Evolutionary conservation across 2,113 vertebrate species (phyloP), one percentile per base, ranked within the genome.

Genomic region (Maccullochella peelii): DNA sequence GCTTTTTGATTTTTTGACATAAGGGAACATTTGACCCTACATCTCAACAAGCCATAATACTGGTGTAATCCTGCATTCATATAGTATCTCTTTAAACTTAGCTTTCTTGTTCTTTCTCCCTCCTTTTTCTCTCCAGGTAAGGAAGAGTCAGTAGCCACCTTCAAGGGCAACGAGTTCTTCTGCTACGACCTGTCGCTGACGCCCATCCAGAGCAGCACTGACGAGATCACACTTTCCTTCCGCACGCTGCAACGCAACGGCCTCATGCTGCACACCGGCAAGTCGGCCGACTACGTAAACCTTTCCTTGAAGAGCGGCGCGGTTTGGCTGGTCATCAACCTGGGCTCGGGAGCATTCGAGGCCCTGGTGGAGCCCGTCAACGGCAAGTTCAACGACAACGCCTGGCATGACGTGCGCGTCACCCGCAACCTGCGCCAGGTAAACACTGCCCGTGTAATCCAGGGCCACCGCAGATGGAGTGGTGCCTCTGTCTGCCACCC

Each of bases 351-450:
- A 0, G 98, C 98, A 61, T 99, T 99, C 21, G 98, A 99, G 95
- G 98, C 98, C 25, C 95, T 99, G 49, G 98, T 99, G 85, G 98
- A 99, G 86, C 98, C 98, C 0, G 97, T 99, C 93, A 98, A 97
- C 15, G 97, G 98, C 93, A 98, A 97, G 94, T 99, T 99, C 95
- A 97, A 99, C 77, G 98, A 99, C 95, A 96, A 98, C 90, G 91
- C 92, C 91, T 99, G 97, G 97, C 98, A 99, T 61, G 96, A 98
- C 57, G 95, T 99, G 78, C 95, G 97, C 83, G 97, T 99, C 92
- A 99, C 98, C 81, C 96, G 98, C 94, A 99, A 98, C 96, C 97
- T 99, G 96, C 97, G 98, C 78, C 98, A 99, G 98, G 98, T 99
- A 97, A 96, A 94, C 86, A 86, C 73, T n/a, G 33, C 68, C 57